These are phyloP conservation scores for Drosophila mettleri DNA, from an alignment of 2,888 invertebrate genomes.

Conservation along the genomic window DNA sequence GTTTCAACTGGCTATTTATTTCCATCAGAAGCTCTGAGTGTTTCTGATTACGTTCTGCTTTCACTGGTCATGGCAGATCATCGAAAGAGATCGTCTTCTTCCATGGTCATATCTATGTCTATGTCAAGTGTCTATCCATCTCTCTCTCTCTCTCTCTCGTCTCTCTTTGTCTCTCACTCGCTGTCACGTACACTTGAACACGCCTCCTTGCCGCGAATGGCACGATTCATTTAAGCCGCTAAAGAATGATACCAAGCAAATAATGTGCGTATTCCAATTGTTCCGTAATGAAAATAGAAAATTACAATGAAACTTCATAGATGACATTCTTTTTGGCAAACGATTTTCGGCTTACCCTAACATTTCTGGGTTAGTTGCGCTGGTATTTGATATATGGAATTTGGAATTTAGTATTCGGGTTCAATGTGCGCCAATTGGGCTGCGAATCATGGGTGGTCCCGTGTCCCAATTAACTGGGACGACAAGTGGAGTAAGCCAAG, in stretches of 20 bases:
- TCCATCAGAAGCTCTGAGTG: conserved; percentile 25
- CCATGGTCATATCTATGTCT: conserved; percentile 46
- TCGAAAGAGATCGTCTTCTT: conserved; percentile 39
- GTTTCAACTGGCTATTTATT: conserved; percentile 22
- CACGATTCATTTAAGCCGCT: conserved; percentile 66
- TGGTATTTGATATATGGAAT: conserved; percentile 65
- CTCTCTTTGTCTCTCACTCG: neutral
- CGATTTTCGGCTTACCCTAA: conserved; percentile 7
- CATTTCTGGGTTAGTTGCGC: conserved; percentile 64
- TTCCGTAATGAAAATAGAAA: conserved; percentile 75
- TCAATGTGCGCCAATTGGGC: conserved; percentile 65
- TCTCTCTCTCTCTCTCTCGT: conserved; percentile 1
- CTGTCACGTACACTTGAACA: conserved; percentile 64
- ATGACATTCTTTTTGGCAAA: conserved; percentile 33
- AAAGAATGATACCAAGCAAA: conserved; percentile 72
- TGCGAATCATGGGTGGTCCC: conserved; percentile 36
- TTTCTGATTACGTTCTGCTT: conserved; percentile 68
- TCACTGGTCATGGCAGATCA: conserved; percentile 69
- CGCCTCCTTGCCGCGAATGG: conserved; percentile 44
- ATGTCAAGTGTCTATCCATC: conserved; percentile 48
- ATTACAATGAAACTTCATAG: conserved; percentile 47
- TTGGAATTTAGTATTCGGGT: conserved; percentile 60
- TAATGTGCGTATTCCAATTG: conserved; percentile 64
- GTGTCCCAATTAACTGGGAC: conserved; percentile 29
- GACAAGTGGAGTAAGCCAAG: conserved; percentile 32